Evolutionary conservation across 2,888 invertebrate species (phyloP).

Genomic region (Nysson spinosus): DNA sequence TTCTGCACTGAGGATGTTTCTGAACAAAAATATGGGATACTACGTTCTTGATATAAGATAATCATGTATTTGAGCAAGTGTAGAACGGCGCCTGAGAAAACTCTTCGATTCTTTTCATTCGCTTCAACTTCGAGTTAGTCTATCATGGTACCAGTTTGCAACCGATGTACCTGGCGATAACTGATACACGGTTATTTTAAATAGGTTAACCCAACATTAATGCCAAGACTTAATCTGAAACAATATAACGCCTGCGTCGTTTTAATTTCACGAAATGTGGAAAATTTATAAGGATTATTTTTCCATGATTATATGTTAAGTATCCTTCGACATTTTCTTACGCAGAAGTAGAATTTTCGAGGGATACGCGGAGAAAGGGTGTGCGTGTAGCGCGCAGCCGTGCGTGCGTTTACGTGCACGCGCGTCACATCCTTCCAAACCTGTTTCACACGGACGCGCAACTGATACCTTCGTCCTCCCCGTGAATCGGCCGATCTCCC

Average conservation of each 20-base stretch:
- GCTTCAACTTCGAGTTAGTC: not conserved
- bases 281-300: too few relatives aligned
- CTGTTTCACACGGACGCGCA: slow-evolving; percentile 73
- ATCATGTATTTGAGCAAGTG: slow-evolving; percentile 44
- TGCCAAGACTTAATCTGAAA: too few relatives aligned
- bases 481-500: slow-evolving; percentile 56
- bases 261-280: too few relatives aligned
- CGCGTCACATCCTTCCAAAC: slow-evolving; percentile 74
- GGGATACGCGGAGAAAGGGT: too few relatives aligned
- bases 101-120: slow-evolving; percentile 3
- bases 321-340: slow-evolving; percentile 9
- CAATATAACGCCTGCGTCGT: too few relatives aligned
- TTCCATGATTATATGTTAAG: too few relatives aligned
- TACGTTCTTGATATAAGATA: slow-evolving; percentile 14
- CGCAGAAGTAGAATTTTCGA: not conserved
- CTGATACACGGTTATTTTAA: not conserved
- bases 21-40: not conserved
- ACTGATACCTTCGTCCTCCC: slow-evolving; percentile 67
- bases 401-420: slow-evolving; percentile 53
- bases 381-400: slow-evolving; percentile 34
- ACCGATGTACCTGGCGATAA: not conserved
- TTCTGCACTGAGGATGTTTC: not conserved
- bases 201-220: too few relatives aligned
- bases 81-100: slow-evolving; percentile 25
- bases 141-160: not conserved